These are phyloP conservation scores for Norana najaformis DNA, from an alignment of 2,888 invertebrate species.

Conservation along the genomic window DNA sequence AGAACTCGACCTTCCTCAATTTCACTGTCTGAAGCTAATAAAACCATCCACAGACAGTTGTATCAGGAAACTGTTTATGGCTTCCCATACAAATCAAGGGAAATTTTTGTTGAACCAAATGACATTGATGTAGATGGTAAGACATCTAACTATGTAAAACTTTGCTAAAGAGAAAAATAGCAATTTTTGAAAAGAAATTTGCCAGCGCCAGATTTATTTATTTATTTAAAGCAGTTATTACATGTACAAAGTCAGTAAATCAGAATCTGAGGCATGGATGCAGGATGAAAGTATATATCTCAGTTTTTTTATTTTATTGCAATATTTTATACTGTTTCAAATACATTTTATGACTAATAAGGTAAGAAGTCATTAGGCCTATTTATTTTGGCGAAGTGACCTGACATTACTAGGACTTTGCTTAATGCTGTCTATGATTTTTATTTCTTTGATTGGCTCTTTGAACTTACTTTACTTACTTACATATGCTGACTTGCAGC, in stretches of 20 bases:
- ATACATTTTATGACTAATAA: not conserved
- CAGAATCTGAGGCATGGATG: not conserved
- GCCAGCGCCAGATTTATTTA: too few species aligned
- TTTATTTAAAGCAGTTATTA: not conserved
- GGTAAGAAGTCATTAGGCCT: not conserved
- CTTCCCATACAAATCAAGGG: not conserved
- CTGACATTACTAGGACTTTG: too few species aligned
- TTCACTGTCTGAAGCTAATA: not conserved
- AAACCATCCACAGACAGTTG: not conserved
- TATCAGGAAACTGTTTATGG: slow-evolving; percentile 13
- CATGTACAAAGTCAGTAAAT: not conserved
- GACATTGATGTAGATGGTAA: not conserved
- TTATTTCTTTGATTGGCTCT: too few species aligned
- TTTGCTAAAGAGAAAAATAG: not conserved
- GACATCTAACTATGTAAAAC: not conserved
- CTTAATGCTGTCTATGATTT: too few species aligned
- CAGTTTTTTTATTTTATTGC: not conserved
- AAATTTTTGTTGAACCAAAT: not conserved
- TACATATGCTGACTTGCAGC: too few species aligned
- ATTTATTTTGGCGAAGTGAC: not conserved
- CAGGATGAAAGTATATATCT: not conserved
- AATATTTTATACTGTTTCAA: not conserved
- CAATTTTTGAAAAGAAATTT: not conserved
- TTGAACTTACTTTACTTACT: too few species aligned
- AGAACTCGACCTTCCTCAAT: not conserved